A percentile compares a stretch with the other conserved stretches of the same genome.
phyloP scores from a whole-genome alignment of 2,113 vertebrate genomes.

The Hyperoodon ampullatus region DNA sequence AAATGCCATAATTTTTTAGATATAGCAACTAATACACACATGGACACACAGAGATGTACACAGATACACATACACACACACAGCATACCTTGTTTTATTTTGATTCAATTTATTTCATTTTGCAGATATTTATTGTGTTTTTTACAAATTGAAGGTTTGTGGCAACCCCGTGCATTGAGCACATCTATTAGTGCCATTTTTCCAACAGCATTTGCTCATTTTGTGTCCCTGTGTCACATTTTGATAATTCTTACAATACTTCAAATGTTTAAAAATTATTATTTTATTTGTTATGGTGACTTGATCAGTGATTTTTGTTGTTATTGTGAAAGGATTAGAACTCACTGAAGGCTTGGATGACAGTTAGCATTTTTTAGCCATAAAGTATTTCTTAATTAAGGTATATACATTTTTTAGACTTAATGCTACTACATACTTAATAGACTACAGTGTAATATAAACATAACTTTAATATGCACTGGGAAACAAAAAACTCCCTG shows the following conservation, averaged over 20 bases:
- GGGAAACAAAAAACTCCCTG: neutral
- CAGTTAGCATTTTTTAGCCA: neutral
- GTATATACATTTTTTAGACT: neutral
- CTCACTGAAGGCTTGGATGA: neutral
- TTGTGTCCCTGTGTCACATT: neutral
- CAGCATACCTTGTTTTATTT: neutral
- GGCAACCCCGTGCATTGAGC: neutral
- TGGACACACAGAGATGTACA: neutral
- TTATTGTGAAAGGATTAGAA: neutral
- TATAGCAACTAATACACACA: neutral
- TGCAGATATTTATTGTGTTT: neutral
- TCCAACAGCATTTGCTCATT: neutral
- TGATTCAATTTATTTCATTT: neutral
- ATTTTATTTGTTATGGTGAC: neutral
- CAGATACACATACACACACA: neutral
- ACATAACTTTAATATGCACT: neutral
- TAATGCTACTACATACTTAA: neutral
- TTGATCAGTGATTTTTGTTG: neutral
- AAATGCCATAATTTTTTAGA: neutral
- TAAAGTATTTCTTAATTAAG: neutral
- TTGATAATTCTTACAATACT: neutral
- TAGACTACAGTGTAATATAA: no score
- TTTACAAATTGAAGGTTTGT: neutral
- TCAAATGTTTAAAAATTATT: neutral
- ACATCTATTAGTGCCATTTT: neutral